A percentile compares a stretch with the other conserved stretches of the same genome.
Conservation (phyloP, 2,113 vertebrate genomes). For the Canis aureus region DNA sequence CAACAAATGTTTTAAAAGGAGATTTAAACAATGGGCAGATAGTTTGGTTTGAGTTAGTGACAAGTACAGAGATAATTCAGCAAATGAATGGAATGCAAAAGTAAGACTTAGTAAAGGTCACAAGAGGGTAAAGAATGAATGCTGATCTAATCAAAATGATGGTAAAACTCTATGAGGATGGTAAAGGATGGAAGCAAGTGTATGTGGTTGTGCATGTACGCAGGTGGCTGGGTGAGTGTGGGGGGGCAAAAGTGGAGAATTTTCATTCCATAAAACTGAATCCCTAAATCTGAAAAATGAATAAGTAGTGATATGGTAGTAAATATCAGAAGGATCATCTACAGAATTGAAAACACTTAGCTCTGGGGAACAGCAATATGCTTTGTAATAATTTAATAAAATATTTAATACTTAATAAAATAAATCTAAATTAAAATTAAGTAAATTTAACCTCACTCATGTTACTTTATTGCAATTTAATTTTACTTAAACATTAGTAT, state of each 20-base stretch:
- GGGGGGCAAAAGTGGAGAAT: background rate
- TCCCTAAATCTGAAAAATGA: background rate
- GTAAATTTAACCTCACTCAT: background rate
- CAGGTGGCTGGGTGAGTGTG: background rate
- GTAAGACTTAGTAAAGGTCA: background rate
- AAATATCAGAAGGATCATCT: background rate
- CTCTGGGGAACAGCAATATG: background rate
- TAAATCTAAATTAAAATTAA: background rate
- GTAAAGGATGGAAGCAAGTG: background rate
- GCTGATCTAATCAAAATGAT: background rate
- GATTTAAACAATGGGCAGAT: background rate
- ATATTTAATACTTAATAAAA: background rate
- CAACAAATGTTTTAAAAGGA: background rate
- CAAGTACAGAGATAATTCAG: background rate
- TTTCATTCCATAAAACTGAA: background rate
- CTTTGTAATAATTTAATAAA: constrained; percentile 3
- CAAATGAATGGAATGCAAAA: background rate
- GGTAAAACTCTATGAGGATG: background rate
- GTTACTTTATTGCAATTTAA: background rate
- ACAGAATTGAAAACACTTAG: background rate
- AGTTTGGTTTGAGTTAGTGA: background rate
- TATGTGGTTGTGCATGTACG: background rate
- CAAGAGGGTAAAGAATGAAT: background rate
- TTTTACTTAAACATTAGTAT: background rate
- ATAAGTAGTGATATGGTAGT: background rate